A percentile compares a stretch with the other conserved stretches of the same genome.
Conservation (phyloP, 2,797 vertebrate species). For the Myotis vivesi region DNA sequence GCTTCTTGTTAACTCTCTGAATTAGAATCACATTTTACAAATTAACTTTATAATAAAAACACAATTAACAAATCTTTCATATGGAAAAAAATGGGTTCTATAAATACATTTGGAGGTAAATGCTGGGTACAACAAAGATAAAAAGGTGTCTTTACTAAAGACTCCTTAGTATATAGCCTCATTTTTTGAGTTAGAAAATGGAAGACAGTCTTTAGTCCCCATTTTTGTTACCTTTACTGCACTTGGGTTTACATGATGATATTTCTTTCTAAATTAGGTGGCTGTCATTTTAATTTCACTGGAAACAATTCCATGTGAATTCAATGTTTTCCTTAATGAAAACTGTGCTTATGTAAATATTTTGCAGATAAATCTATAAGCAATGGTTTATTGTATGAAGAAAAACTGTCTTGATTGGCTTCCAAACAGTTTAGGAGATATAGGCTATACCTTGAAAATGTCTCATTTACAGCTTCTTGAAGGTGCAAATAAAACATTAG, state of each 20-base stretch:
- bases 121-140: background rate
- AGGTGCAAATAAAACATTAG: background rate
- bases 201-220: background rate
- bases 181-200: conserved; percentile 5
- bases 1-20: conserved; percentile 11
- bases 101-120: conserved; percentile 22
- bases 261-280: conserved; percentile 3
- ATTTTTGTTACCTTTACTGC: conserved; percentile 1
- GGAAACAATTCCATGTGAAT: background rate
- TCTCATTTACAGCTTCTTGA: background rate
- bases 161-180: background rate
- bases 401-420: background rate
- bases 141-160: conserved; percentile 26
- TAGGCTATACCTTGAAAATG: background rate
- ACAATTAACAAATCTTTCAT: background rate
- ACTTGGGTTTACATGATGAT: background rate
- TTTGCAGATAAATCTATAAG: conserved; percentile 40
- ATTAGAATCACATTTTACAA: conserved; percentile 35
- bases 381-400: background rate
- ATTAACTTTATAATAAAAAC: background rate
- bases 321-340: conserved; percentile 3
- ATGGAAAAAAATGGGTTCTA: background rate
- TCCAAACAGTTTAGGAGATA: background rate
- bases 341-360: background rate
- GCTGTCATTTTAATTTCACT: background rate